A percentile compares a stretch with the other conserved stretches of the same genome.
Conservation (phyloP, 1,140 invertebrate species). For the Mizuhopecten yessoensis region DNA sequence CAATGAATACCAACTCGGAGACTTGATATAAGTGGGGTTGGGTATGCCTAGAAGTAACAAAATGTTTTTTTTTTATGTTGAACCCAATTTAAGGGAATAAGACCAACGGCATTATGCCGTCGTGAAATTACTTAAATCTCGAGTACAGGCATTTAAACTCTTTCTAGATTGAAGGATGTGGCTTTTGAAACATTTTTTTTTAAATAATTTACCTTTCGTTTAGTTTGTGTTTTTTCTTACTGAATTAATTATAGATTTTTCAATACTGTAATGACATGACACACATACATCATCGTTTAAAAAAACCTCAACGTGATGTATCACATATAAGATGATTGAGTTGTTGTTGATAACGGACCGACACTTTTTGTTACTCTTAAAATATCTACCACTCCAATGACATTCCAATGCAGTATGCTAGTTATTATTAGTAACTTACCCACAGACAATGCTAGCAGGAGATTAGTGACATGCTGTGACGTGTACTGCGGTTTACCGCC, state of each 20-base stretch:
- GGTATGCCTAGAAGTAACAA: no score
- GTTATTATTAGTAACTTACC: not conserved
- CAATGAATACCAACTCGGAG: no score
- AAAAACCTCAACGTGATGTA: not conserved
- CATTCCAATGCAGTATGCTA: not conserved
- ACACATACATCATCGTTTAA: not conserved
- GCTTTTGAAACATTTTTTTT: not conserved
- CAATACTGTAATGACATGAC: not conserved
- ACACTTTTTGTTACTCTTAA: not conserved
- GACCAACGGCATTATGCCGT: no score
- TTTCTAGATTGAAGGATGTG: no score
- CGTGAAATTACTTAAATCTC: no score
- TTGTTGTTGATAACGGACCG: not conserved
- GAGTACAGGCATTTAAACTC: no score
- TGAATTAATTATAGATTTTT: not conserved
- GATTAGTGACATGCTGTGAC: no score
- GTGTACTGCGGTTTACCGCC: no score
- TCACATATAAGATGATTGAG: not conserved
- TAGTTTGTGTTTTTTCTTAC: not conserved
- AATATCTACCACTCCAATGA: not conserved
- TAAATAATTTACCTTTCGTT: not conserved
- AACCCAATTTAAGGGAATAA: no score
- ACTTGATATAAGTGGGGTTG: no score
- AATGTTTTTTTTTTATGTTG: no score
- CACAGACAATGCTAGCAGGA: no score